Evolutionary conservation across 2,888 invertebrate genomes (phyloP), one percentile per base, ranked within the genome.

Genomic region (Euplagia quadripunctaria): DNA sequence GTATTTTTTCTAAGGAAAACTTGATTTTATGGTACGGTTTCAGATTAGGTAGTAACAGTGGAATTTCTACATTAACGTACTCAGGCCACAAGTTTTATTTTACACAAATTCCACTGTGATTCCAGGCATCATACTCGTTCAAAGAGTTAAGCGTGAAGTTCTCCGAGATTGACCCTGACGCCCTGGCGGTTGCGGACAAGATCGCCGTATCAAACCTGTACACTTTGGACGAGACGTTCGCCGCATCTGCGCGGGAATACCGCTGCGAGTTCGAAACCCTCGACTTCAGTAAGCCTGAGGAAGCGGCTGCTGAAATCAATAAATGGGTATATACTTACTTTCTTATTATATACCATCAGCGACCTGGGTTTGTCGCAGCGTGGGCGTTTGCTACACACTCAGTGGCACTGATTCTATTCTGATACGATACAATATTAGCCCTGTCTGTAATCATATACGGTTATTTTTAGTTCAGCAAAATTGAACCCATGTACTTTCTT

Each of bases 101-200:
- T 4, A 51, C 8, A 41, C 9, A 17, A 41, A 20, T 4, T n/a
- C 12, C 5, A n/a, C 42, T 52, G 1, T 58, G 42, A 64, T 85
- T 84, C n/a, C 84, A 91, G 91, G 68, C 83, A 14, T 69, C 83
- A 16, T 77, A 85, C 0, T 81, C 81, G 0, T 92, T 88, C 81
- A 80, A 82, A 17, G n/a, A 74, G 0, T 78, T 92, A 6, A 89
- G 85, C 73, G 67, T 80, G 43, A 74, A 71, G 46, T 87, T 89
- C 70, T 79, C 85, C 0, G 71, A 78, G 1, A 77, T 91, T 83
- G 85, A 90, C 79, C 82, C 86, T 0, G 84, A 79, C 4, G 89
- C 82, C 70, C 73, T 92, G 70, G 88, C 87, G 0, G 79, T 92
- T 14, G 89, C 90, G 52, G 90, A 91, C 84, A 92, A 90, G 79